Percentiles rank a stretch among this genome's conserved stretches.
phyloP scores from a whole-genome alignment of 2,113 vertebrate genomes.

The Arvicanthis niloticus region DNA sequence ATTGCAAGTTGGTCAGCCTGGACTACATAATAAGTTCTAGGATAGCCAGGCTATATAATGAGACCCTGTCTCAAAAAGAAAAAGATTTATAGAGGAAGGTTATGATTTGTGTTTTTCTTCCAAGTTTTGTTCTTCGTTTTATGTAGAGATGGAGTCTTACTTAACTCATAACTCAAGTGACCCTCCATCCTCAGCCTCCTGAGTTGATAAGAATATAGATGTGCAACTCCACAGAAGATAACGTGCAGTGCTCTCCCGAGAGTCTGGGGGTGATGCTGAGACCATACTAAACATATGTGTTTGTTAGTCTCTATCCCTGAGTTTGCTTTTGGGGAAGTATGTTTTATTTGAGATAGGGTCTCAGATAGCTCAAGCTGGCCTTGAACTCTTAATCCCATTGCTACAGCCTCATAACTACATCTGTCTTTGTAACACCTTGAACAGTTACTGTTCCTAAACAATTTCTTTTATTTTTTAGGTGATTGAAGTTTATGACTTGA shows the following conservation, averaged over 20 bases:
- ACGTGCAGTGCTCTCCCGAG: not conserved
- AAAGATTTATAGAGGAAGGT: not conserved
- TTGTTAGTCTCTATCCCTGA: not conserved
- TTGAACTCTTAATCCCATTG: not conserved
- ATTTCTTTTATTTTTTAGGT: slow-evolving; percentile 89
- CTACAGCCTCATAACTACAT: not conserved
- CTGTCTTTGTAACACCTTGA: not conserved
- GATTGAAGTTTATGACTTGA: slow-evolving; percentile 99
- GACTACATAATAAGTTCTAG: not conserved
- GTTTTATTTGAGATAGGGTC: not conserved
- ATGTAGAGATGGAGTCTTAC: not conserved
- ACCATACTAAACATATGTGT: not conserved
- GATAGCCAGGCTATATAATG: not conserved
- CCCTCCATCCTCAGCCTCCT: not conserved
- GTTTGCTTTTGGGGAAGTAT: not conserved
- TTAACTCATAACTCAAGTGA: not conserved
- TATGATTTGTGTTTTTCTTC: not conserved
- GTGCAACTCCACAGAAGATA: not conserved
- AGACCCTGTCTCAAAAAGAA: not conserved
- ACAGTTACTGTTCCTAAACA: slow-evolving; percentile 51
- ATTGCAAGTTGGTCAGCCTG: not conserved
- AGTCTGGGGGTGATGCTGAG: not conserved
- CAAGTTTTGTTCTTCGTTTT: not conserved
- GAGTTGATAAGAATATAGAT: not conserved
- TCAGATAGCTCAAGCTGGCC: not conserved